A percentile compares a stretch with the other conserved stretches of the same genome.
phyloP scores from a whole-genome alignment of 2,113 vertebrate species.

The Eolophus roseicapilla region DNA sequence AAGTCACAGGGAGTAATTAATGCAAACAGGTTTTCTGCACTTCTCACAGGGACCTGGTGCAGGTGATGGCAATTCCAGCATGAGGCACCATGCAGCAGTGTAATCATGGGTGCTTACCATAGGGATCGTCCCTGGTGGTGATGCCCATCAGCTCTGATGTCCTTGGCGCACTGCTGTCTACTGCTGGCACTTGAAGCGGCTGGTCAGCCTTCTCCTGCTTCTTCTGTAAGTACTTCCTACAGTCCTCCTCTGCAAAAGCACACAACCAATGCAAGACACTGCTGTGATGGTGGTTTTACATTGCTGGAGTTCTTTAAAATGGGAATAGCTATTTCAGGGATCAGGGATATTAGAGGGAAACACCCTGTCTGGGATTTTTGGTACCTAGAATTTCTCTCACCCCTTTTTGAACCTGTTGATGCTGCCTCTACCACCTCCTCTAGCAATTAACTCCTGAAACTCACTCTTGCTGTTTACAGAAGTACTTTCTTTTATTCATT shows the following conservation, averaged over 20 bases:
- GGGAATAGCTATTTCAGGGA: background rate
- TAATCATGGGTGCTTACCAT: constrained; percentile 55
- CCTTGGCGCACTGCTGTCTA: constrained; percentile 85
- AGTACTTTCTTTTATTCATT: background rate
- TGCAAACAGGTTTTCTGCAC: background rate
- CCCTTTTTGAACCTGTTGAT: background rate
- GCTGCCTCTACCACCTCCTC: background rate
- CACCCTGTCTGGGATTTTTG: background rate
- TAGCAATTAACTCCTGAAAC: background rate
- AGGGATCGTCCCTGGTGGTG: constrained; percentile 84
- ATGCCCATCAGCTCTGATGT: constrained; percentile 74
- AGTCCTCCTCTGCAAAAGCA: constrained; percentile 81
- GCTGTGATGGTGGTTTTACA: background rate
- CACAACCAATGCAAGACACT: background rate
- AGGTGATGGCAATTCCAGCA: background rate
- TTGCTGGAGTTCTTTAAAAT: background rate
- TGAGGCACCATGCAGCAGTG: rapidly evolving
- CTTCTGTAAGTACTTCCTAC: constrained; percentile 79
- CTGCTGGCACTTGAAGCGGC: constrained; percentile 85
- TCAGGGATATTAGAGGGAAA: background rate
- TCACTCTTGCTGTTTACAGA: background rate
- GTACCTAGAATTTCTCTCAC: background rate
- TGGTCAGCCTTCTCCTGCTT: constrained; percentile 63
- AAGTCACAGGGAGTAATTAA: background rate
- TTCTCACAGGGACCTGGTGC: background rate